These are phyloP conservation scores for Ahaetulla prasina DNA, from an alignment of 2,113 vertebrate genomes.

Conservation along the genomic window DNA sequence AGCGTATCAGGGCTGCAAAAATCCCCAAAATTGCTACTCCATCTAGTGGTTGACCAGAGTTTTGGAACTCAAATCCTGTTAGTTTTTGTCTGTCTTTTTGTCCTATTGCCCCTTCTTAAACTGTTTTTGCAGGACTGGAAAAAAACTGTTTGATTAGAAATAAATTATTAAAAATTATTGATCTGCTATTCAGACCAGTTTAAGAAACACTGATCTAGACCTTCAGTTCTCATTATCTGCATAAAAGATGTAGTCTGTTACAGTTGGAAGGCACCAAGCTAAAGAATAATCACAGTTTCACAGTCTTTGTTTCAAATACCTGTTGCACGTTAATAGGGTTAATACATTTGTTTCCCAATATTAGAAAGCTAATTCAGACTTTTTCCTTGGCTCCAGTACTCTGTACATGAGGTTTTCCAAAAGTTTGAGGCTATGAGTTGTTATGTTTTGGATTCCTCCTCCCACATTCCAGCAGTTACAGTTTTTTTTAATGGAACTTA, in stretches of 20 bases:
- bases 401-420: constrained; percentile 8
- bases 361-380: not conserved
- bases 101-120: not conserved
- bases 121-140: not conserved
- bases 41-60: not conserved
- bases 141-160: not conserved
- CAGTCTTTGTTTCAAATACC: not conserved
- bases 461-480: not conserved
- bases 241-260: not conserved
- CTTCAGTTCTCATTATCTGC: not conserved
- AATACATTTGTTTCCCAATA: not conserved
- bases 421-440: not conserved
- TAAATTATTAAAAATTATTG: not conserved
- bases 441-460: not conserved
- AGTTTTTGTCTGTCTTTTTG: not conserved
- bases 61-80: not conserved
- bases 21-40: not conserved
- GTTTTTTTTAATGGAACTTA: not conserved
- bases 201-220: not conserved
- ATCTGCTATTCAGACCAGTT: not conserved
- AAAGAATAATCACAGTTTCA: not conserved
- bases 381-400: not conserved
- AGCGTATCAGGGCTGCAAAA: not conserved
- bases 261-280: not conserved
- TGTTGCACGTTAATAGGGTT: not conserved